Base-by-base conservation (phyloP, 2,113 vertebrate genomes). In the Cottus gobio region DNA sequence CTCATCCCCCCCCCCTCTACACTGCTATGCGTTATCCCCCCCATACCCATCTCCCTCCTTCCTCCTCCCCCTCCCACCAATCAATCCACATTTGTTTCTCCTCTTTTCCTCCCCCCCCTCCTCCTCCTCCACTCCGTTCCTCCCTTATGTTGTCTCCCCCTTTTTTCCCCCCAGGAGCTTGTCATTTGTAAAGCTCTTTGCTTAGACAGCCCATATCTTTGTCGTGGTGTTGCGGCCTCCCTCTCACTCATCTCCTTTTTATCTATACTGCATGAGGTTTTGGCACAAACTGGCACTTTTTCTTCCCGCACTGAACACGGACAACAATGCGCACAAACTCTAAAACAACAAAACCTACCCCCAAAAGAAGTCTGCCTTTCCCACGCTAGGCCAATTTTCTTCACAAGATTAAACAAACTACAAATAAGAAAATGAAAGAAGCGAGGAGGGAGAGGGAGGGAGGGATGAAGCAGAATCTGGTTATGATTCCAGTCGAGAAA, bases 381-480 rank as follows among this genome's bases (percentile, higher is more conserved):
- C 93, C 94, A 95, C 92, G 90, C 93, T 94, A 88, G 92, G 91
- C 87, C 91, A 93, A 93, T 92, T 92, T 94, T 94, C 91, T 78
- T 89, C 89, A 87, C 75, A 87, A 93, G 93, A 94, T 95, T 93
- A 94, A 94, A 94, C 90, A 91, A 94, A 85, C 90, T 81, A 75
- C 61, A 80, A 89, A 92, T 89, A 88, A 91, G 85, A 88, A 83
- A 91, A 89, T 73, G 66, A 85, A 87, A 85, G 82, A 84, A 84
- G 80, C 26, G 16, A 63, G 75, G 70, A 39, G 37, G 44, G 11
- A 24, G 22, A 44, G 50, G n/a, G 22, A 5, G 11, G 15, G 8
- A 12, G 20, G 34, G 18, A 7, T 1, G 22, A 8, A 34, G 72
- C 54, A 70, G 54, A 90, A 92, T 95, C 92, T 94, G 94, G 90